Evolutionary conservation across 30 jellyfish, hydroid and myxozoan genomes (phyloP).

Genomic region (Cassiopea andromeda): DNA sequence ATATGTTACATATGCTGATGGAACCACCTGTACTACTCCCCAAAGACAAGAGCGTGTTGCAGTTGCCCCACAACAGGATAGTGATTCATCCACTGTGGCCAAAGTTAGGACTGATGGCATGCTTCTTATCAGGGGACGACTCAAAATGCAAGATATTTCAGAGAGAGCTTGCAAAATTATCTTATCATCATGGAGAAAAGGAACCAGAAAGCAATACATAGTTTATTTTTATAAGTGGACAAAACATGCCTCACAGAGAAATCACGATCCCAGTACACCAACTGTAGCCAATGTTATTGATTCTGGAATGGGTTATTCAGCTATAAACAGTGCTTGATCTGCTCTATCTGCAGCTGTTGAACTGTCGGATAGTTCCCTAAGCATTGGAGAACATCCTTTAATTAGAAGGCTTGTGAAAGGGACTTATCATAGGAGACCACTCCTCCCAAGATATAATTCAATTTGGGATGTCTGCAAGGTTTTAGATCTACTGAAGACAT

Average conservation of each 20-base stretch:
- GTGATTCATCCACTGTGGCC: neutral
- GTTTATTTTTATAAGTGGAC: neutral
- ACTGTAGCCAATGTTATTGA: neutral
- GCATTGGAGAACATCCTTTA: too few species aligned
- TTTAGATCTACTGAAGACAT: too few species aligned
- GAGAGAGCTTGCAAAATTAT: neutral
- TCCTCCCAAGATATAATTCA: too few species aligned
- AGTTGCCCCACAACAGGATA: neutral
- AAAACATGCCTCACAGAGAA: neutral
- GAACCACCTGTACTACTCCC: neutral
- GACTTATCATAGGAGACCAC: too few species aligned
- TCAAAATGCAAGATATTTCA: neutral
- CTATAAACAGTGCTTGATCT: too few species aligned
- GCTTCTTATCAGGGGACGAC: neutral
- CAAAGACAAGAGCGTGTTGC: neutral
- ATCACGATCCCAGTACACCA: neutral
- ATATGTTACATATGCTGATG: neutral
- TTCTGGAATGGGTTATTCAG: too few species aligned
- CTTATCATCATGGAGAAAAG: neutral
- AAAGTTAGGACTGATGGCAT: neutral
- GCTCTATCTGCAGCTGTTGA: too few species aligned
- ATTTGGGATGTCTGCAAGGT: too few species aligned
- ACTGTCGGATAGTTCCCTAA: too few species aligned
- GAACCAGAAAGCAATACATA: neutral
- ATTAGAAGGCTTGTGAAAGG: too few species aligned